Base-by-base conservation (phyloP, 2,113 vertebrate species). In the Crotalus helleri region DNA sequence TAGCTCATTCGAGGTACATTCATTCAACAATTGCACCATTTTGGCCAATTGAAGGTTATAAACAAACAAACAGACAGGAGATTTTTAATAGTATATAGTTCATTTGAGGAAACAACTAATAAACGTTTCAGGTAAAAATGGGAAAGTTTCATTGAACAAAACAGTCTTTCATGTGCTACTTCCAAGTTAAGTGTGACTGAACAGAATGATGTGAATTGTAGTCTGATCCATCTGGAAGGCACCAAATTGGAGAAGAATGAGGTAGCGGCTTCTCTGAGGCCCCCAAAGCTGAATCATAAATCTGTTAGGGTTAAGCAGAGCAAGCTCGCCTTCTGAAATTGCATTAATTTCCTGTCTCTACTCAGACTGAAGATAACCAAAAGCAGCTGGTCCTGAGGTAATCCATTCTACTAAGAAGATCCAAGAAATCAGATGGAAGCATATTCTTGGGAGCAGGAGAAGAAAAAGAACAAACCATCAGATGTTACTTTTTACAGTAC, bases 401-500 rank as follows among this genome's bases (percentile, higher is more conserved):
- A 81, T 92, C 64, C 61, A 94, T 61, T 93, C 93, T 88, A 59
- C 26, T 58, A 10, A 7, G 88, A 91, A 33, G 59, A 69, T 69
- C 87, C 54, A 91, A 93, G 24, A 93, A 33, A 5, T 55, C 58
- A 11, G 24, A 93, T 87, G 55, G 3, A 86, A 9, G 87, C n/a
- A 81, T 1, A 10, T 90, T 95, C 51, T 23, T 24, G 15, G 23
- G 1, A 24, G 8, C 2, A 3, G 29, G 15, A 19, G 58, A 81
- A 29, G 23, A 49, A 89, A 94, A 7, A 29, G 21, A 95, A 86
- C 3, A 61, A 95, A 90, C 44, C 91, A 85, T 11, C 58, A 44
- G 92, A 74, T 53, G 2, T 69, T 91, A 88, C 33, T 93, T 74
- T 88, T 39, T 49, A 69, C 29, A 69, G 64, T 69, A 54, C 92